phyloP scores from a whole-genome alignment of 2,797 vertebrate genomes.

The Channallabes apus region DNA sequence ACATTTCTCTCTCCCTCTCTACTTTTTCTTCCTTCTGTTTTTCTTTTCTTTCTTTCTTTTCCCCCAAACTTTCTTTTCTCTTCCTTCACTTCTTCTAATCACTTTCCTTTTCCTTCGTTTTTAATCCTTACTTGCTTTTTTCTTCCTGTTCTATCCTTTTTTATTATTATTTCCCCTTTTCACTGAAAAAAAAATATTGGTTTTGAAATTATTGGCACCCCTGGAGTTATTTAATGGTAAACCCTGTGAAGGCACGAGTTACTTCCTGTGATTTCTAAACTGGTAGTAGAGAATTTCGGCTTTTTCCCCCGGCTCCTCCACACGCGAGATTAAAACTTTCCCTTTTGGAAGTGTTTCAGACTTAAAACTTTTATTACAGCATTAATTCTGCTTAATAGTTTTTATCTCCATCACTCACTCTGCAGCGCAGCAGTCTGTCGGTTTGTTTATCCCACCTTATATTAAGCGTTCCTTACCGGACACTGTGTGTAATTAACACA shows the following conservation, averaged over 20 bases:
- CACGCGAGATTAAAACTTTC: not conserved
- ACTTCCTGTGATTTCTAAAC: not conserved
- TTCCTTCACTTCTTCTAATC: not conserved
- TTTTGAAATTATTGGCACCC: constrained; percentile 8
- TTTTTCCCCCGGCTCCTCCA: not conserved
- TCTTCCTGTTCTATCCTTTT: not conserved
- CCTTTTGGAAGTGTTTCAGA: not conserved
- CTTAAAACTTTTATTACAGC: not conserved
- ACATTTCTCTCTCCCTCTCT: not conserved
- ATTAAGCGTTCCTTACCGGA: not conserved
- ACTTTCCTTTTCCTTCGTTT: not conserved
- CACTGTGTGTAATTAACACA: not conserved
- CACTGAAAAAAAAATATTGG: not conserved
- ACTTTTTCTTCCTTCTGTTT: not conserved
- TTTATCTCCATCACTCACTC: not conserved
- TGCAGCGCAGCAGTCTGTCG: not conserved
- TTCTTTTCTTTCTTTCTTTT: not conserved
- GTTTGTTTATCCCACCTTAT: not conserved
- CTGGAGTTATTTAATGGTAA: not conserved
- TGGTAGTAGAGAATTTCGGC: not conserved
- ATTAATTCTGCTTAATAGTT: not conserved
- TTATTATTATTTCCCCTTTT: not conserved
- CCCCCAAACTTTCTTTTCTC: not conserved
- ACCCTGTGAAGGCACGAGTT: not conserved
- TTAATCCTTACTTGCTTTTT: not conserved